Evolutionary conservation across 1,140 invertebrate genomes (phyloP).

Genomic region (Halesus radiatus): DNA sequence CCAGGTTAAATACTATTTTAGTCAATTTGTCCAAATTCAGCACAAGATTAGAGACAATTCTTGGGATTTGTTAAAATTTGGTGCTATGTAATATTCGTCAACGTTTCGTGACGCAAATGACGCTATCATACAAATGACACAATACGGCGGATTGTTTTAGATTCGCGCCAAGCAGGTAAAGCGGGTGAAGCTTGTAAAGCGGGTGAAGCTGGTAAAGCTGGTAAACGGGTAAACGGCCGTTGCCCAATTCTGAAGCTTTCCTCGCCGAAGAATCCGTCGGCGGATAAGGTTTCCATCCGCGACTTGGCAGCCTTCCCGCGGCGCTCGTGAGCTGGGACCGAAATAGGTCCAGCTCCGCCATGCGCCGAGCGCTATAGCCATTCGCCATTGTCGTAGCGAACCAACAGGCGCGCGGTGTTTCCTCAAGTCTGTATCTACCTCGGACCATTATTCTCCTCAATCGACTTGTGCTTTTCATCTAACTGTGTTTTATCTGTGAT

Average conservation of each 20-base stretch:
- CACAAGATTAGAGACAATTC: too few relatives aligned
- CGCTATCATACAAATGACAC: conserved; percentile 11
- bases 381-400: conserved; percentile 33
- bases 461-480: neutral
- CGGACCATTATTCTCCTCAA: neutral
- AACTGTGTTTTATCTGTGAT: neutral
- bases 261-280: conserved; percentile 20
- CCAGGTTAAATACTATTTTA: too few relatives aligned
- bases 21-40: too few relatives aligned
- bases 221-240: too few relatives aligned
- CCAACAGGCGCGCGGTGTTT: conserved; percentile 27
- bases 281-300: conserved; percentile 50
- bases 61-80: too few relatives aligned
- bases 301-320: conserved; percentile 36
- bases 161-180: conserved; percentile 6
- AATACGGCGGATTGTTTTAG: conserved; percentile 35
- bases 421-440: conserved; percentile 10
- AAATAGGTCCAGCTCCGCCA: conserved; percentile 33
- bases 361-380: conserved; percentile 1
- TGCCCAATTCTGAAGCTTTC: conserved; percentile 46
- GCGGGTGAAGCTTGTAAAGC: too few relatives aligned
- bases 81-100: too few relatives aligned
- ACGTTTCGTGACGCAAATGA: neutral
- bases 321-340: conserved; percentile 31
- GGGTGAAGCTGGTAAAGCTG: neutral